Base-by-base conservation (phyloP, 2,113 vertebrate species). In the Rhagologus leucostigma region DNA sequence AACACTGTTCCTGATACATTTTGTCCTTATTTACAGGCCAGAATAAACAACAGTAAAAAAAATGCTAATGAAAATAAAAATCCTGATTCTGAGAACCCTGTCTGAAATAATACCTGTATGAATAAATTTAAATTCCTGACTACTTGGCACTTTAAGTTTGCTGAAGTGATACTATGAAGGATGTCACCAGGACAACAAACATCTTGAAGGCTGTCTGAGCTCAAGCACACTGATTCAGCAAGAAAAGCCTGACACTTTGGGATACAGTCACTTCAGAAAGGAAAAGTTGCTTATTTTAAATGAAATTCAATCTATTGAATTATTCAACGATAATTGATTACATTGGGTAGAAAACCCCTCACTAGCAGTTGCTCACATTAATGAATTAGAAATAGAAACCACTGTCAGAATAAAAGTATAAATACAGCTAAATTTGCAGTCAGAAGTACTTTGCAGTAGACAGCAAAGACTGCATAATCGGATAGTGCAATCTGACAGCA, bases 301-400 rank as follows among this genome's bases (percentile, higher is more conserved):
- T 82, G 22, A 90, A 93, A 81, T 80, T 62, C 63, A 49, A 42
- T 55, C 64, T 88, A 23, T n/a, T 95, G 92, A 96, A 96, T 94
- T 86, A 94, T 95, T 92, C 84, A 95, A 68, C 50, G 87, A n/a
- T 76, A 95, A 91, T 77, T 84, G 82, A 93, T 86, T 87, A 82
- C 35, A n/a, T 16, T 85, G 52, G n/a, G 30, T 84, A 76, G 33
- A 89, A 78, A 84, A 91, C 39, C 13, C 10, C 63, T 88, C 44
- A 37, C 47, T 84, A 78, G 29, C n/a, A 67, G 35, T 89, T 35
- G 23, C 52, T 92, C 44, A 49, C 42, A 64, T 84, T 92, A 96
- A 90, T 79, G 50, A 88, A 87, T 90, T 56, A 65, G 57, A 78
- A 90, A 41, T 22, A 94, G 74, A 64, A 71, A 88, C 69, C 23